phyloP scores from a whole-genome alignment of 1,140 invertebrate species.

The Pachypeltis micranthus region DNA sequence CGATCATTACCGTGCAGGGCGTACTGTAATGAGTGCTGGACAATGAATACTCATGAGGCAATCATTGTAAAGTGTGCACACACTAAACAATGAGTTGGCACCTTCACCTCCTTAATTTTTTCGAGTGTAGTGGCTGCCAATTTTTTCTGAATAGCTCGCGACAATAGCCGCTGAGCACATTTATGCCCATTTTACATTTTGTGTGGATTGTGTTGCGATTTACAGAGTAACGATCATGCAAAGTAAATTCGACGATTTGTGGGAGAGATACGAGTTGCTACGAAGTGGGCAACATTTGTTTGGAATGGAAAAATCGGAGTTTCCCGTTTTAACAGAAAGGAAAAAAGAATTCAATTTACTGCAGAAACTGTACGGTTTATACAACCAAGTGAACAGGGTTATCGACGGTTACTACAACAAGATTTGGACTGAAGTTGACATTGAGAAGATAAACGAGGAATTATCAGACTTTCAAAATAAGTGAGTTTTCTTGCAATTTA shows the following conservation, averaged over 20 bases:
- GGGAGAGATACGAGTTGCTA: conserved; percentile 64
- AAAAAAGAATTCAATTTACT: conserved; percentile 74
- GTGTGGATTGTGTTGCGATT: no score
- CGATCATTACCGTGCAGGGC: no score
- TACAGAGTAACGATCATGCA: conserved; percentile 56
- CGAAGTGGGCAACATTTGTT: conserved; percentile 70
- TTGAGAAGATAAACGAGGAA: conserved; percentile 66
- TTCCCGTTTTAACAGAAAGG: conserved; percentile 60
- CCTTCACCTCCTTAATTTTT: no score
- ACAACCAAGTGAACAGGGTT: conserved; percentile 64
- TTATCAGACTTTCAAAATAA: conserved; percentile 69
- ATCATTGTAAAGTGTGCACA: no score
- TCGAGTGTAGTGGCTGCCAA: no score
- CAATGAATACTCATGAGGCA: no score
- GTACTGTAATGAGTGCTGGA: no score
- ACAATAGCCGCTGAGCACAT: no score
- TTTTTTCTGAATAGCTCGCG: no score
- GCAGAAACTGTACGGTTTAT: conserved; percentile 69
- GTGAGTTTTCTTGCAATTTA: conserved; percentile 39
- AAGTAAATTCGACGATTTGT: conserved; percentile 66
- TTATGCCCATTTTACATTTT: no score
- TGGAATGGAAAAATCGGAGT: conserved; percentile 64
- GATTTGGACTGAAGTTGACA: conserved; percentile 70
- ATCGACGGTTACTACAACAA: conserved; percentile 77
- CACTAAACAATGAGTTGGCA: no score